Base-by-base conservation (phyloP, 2,113 vertebrate species). In the Heloderma charlesbogerti region DNA sequence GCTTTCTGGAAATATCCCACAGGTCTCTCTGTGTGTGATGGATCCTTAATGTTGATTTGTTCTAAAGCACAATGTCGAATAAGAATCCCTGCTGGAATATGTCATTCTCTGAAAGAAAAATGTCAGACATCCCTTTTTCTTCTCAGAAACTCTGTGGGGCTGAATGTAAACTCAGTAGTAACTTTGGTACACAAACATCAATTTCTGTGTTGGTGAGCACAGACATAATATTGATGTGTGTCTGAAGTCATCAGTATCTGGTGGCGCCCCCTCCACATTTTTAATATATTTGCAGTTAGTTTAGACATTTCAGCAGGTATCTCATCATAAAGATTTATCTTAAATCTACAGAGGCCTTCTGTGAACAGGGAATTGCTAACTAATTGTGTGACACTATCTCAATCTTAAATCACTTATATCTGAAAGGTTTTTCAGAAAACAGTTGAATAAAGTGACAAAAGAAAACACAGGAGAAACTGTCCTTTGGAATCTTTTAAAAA, bases 1-100 rank as follows among this genome's bases (percentile, higher is more conserved):
- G 45, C 86, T 95, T 83, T 75, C 6, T 88, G 34, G 57, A 90
- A 94, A 93, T 13, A 54, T 91, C 13, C 31, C 67, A 43, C 29
- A 86, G 89, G 75, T 88, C 2, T 69, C 27, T 95, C 2, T 89
- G 4, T 66, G 27, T 74, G 22, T 1, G 48, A 84, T 1, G n/a
- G 29, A 3, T 75, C 29, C 91, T 88, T 79, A 91, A 85, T 90
- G 89, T 87, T 94, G 12, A 86, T 94, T 94, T 93, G 4, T 88
- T 95, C 29, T 89, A 75, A 88, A 51, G 72, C 75, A 80, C 10
- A 87, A 57, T 90, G 71, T 25, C 92, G 63, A 84, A 87, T 88
- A 91, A 92, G 7, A 63, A 1, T 74, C 51, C 29, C 40, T 92
- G 57, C 67, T 89, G 57, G 89, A 92, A 89, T 88, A 57, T 66